Evolutionary conservation across 2,888 invertebrate genomes (phyloP).

Genomic region (Pyrrhosoma nymphula): DNA sequence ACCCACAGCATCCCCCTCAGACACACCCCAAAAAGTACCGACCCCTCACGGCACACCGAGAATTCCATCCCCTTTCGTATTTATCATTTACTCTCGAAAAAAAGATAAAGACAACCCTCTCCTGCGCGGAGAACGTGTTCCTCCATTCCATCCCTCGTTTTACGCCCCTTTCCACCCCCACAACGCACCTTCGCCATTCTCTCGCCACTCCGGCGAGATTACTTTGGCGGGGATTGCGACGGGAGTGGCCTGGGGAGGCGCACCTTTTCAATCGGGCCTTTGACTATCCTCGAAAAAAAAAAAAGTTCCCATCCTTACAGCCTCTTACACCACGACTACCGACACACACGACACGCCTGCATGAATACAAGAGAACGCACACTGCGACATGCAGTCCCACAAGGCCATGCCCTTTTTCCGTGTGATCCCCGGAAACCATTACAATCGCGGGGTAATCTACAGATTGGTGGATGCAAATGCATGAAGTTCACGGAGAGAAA

Average conservation of each 20-base stretch:
- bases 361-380: too few species aligned
- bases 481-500: too few species aligned
- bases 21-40: background rate
- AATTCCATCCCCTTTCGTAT: conserved; percentile 12
- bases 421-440: too few species aligned
- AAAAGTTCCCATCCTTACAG: background rate
- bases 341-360: too few species aligned
- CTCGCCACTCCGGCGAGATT: conserved; percentile 8
- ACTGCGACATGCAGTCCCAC: too few species aligned
- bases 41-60: too few species aligned
- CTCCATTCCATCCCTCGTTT: background rate
- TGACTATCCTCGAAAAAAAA: background rate
- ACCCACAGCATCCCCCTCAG: background rate
- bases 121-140: background rate
- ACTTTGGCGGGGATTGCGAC: background rate
- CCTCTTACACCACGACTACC: too few species aligned
- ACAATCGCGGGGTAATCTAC: too few species aligned
- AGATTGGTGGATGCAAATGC: too few species aligned
- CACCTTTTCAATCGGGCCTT: background rate
- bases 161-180: background rate
- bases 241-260: background rate
- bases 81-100: conserved; percentile 59
- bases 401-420: too few species aligned
- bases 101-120: background rate
- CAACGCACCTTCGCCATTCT: background rate